phyloP scores from a whole-genome alignment of 2,797 vertebrate genomes.

The Myripristis murdjan region DNA sequence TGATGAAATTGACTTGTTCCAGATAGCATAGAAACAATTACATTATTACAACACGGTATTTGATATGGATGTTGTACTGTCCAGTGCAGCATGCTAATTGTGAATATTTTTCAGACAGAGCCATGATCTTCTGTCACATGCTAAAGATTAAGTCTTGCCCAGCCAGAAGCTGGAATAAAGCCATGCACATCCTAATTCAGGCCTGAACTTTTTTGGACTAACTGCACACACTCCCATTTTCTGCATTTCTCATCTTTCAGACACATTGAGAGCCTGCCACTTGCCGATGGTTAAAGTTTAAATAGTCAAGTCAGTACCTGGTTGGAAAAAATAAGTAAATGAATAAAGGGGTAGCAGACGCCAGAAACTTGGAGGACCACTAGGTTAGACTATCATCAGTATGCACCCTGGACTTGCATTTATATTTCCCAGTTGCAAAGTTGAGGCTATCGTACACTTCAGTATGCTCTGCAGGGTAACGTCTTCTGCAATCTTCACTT shows the following conservation, averaged over 20 bases:
- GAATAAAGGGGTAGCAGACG: no score
- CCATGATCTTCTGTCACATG: constrained; percentile 69
- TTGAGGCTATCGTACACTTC: constrained; percentile 45
- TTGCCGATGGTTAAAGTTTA: neutral
- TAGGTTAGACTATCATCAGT: neutral
- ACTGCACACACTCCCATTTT: constrained; percentile 3
- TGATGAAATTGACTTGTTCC: neutral
- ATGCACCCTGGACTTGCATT: neutral
- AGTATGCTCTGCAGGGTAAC: constrained; percentile 69
- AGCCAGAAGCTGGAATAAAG: constrained; percentile 27
- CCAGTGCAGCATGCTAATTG: constrained; percentile 33
- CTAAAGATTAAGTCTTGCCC: constrained; percentile 62
- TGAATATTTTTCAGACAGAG: constrained; percentile 57
- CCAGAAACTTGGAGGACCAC: no score
- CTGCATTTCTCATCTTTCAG: neutral
- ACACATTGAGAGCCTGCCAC: neutral
- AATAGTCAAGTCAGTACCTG: no score
- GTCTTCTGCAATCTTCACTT: constrained; percentile 79
- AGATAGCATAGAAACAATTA: neutral
- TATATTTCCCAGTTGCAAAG: constrained; percentile 20
- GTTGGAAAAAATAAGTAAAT: no score
- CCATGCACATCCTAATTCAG: neutral
- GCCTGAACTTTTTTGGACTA: neutral
- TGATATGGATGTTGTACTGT: constrained; percentile 6
- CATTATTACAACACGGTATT: neutral